Conservation (phyloP, 2,888 invertebrate species). For the Bombyx huttoni region DNA sequence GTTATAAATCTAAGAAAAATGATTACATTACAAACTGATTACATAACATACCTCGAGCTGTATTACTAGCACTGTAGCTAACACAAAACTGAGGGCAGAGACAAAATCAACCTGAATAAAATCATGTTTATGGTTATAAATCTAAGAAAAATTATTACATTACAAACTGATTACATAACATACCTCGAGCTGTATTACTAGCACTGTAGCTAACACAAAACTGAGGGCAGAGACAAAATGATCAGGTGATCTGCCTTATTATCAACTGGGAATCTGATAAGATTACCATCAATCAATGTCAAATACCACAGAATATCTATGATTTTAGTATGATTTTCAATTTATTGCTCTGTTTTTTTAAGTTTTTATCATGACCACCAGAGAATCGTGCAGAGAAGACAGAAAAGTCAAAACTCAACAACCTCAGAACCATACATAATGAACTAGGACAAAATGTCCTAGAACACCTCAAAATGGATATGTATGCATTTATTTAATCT, state of each 20-base stretch:
- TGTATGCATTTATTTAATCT: too few species aligned
- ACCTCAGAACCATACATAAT: too few species aligned
- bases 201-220: neutral
- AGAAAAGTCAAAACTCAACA: too few species aligned
- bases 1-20: too few species aligned
- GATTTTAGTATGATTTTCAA: neutral
- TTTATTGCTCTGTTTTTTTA: neutral
- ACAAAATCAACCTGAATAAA: conserved; percentile 2
- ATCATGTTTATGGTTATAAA: too few species aligned
- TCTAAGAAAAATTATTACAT: too few species aligned
- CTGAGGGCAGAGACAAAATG: conserved; percentile 8
- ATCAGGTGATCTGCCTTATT: conserved; percentile 34
- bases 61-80: neutral
- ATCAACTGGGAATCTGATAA: conserved; percentile 20
- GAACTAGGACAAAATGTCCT: too few species aligned
- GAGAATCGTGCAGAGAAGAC: too few species aligned
- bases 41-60: conserved; percentile 8
- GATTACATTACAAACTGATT: conserved; percentile 1
- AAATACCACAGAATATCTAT: conserved; percentile 9
- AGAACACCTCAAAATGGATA: too few species aligned
- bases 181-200: conserved; percentile 1
- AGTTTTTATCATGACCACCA: neutral
- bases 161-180: conserved; percentile 9
- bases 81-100: conserved; percentile 6
- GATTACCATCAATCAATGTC: conserved; percentile 39